phyloP scores from a whole-genome alignment of 2,797 vertebrate genomes.

The Chelon auratus region DNA sequence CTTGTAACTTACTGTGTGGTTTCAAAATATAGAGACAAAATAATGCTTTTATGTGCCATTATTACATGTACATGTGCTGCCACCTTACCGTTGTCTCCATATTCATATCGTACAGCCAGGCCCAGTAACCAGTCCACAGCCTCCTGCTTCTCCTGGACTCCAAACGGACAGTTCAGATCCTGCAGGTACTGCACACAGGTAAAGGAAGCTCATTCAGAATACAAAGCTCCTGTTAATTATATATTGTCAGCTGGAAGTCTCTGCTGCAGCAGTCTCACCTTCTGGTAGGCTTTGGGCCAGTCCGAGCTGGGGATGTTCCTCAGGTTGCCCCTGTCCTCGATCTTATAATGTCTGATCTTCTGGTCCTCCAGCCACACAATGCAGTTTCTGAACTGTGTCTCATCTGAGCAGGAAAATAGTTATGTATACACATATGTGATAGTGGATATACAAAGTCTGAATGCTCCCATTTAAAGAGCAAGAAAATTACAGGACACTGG shows the following conservation, averaged over 20 bases:
- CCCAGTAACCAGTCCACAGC: slow-evolving; percentile 96
- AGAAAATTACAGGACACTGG: not conserved
- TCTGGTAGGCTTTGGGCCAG: slow-evolving; percentile 92
- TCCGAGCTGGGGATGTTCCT: slow-evolving; percentile 95
- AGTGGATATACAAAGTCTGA: too few relatives aligned
- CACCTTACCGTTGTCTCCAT: slow-evolving; percentile 93
- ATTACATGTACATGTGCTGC: too few relatives aligned
- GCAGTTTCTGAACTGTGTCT: slow-evolving; percentile 96
- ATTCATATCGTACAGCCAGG: slow-evolving; percentile 95
- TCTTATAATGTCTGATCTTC: slow-evolving; percentile 98
- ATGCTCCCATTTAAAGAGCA: too few relatives aligned
- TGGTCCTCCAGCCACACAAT: slow-evolving; percentile 99
- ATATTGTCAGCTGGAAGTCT: not conserved
- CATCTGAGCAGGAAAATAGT: slow-evolving; percentile 84
- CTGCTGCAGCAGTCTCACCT: slow-evolving; percentile 79
- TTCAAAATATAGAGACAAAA: too few relatives aligned
- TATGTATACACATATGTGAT: too few relatives aligned
- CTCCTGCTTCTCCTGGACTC: slow-evolving; percentile 88
- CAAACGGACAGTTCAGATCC: slow-evolving; percentile 95
- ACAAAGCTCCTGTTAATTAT: not conserved
- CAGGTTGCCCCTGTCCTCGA: slow-evolving; percentile 95
- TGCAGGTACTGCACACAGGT: slow-evolving; percentile 88
- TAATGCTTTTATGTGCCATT: too few relatives aligned
- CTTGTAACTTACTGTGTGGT: too few relatives aligned
- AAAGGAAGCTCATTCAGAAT: not conserved